Conservation (phyloP, 2,888 invertebrate species). For the Rhagium mordax region DNA sequence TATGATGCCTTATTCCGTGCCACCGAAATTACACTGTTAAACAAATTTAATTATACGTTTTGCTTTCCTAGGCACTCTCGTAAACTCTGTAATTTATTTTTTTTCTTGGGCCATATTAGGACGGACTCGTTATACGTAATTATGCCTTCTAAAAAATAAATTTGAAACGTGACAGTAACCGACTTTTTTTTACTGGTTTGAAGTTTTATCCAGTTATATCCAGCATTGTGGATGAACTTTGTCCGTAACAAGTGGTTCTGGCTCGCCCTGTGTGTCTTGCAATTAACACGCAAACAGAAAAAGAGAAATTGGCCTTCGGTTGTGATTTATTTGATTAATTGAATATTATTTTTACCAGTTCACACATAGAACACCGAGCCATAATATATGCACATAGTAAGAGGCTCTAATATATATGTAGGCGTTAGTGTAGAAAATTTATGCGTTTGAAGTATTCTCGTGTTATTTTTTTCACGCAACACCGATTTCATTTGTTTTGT, state of each 20-base stretch:
- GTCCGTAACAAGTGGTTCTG: no score
- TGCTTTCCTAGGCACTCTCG: not conserved
- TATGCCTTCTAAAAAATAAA: not conserved
- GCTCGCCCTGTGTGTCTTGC: not conserved
- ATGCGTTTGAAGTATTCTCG: conserved; percentile 15
- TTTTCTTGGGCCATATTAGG: not conserved
- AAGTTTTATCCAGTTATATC: no score
- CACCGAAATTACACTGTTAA: conserved; percentile 3
- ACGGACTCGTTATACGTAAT: not conserved
- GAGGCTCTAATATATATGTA: conserved; percentile 1
- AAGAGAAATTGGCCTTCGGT: not conserved
- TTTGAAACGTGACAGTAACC: not conserved
- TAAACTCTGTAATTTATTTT: not conserved
- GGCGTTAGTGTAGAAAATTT: conserved; percentile 29
- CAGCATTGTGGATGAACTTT: no score
- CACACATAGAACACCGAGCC: not conserved
- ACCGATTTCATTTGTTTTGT: conserved; percentile 28
- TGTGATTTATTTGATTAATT: conserved; percentile 8
- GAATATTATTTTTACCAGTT: not conserved
- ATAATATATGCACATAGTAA: conserved; percentile 25
- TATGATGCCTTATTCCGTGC: not conserved
- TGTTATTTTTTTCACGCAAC: conserved; percentile 29
- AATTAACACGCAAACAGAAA: not conserved
- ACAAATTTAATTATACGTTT: not conserved
- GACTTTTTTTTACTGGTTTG: not conserved